These are phyloP conservation scores for Pachymerium ferrugineum DNA, from an alignment of 2,888 invertebrate species.

Conservation along the genomic window DNA sequence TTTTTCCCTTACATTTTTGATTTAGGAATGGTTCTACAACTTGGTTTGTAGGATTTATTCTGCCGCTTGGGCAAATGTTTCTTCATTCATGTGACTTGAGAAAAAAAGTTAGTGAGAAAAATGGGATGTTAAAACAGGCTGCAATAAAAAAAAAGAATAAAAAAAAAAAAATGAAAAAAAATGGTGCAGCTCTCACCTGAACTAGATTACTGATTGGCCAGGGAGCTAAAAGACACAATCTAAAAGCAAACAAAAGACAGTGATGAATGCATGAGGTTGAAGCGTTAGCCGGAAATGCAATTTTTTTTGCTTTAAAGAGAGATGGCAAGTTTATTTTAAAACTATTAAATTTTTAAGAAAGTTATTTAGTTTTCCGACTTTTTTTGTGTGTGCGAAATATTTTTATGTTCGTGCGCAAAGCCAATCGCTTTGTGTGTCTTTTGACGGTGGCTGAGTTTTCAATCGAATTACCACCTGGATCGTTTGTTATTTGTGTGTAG, in stretches of 20 bases:
- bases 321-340: not conserved
- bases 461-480: conserved; percentile 18
- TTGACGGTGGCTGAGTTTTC: conserved; percentile 13
- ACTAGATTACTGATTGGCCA: not conserved
- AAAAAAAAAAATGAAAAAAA: not conserved
- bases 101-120: not conserved
- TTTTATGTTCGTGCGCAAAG: not conserved
- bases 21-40: not conserved
- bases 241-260: not conserved
- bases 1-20: not conserved
- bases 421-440: conserved; percentile 9
- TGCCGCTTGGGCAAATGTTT: not conserved
- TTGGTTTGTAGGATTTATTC: not conserved
- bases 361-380: not conserved
- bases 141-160: not conserved
- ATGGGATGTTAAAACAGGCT: not conserved
- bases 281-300: not conserved
- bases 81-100: not conserved
- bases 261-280: not conserved
- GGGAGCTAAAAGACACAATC: too few species aligned
- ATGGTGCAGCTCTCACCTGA: not conserved
- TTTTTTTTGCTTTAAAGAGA: not conserved
- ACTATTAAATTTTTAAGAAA: not conserved
- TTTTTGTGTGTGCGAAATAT: not conserved
- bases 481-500: conserved; percentile 19